Evolutionary conservation across 2,888 invertebrate species (phyloP), one percentile per base, ranked within the genome.

Genomic region (Eucera pruinosa): DNA sequence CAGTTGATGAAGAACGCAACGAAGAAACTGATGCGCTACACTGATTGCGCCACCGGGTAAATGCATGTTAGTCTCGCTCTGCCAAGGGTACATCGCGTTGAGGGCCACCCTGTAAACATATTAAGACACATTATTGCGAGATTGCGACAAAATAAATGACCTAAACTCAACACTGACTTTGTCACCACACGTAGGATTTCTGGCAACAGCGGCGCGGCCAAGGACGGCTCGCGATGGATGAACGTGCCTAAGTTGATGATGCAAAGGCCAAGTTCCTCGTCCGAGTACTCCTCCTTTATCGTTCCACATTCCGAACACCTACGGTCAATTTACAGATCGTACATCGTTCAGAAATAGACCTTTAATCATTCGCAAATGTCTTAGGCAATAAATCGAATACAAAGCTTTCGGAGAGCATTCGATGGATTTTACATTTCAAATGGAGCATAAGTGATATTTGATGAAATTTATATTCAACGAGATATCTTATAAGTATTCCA

Each of bases 1-100:
- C 66, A 99, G 94, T 93, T 99, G 98, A 91, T 99, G 99, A 66
- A 99, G 94, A 77, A 98, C 97, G 91, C 99, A 99, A 85, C 99
- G 95, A 75, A 99, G 94, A 93, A 99, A 98, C 93, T 99, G 99
- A 91, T 98, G 96, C 25, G 99, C 99, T 33, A 99, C 98, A 90
- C 98, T 98, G 80, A 97, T 96, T 3, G 97, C 97, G 90, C 98
- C 98, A 76, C 99, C 98, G 0, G 99, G 98, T 82, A 99, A 94
- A 80, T 98, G 97, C 47, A 97, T 95, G 89, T 96, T 96, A 80
- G 95, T 96, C 91, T 97, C 97, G 79, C 95, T 95, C 93, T 98
- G 97, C 98, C 98, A 98, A 27, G 97, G 95, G 92, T 97, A 97
- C 89, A 95, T 95, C 66, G 96, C 95, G 83, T 96, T 95, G 79